These are phyloP conservation scores for Siphamia tubifer DNA, from an alignment of 2,113 vertebrate genomes.

Conservation along the genomic window DNA sequence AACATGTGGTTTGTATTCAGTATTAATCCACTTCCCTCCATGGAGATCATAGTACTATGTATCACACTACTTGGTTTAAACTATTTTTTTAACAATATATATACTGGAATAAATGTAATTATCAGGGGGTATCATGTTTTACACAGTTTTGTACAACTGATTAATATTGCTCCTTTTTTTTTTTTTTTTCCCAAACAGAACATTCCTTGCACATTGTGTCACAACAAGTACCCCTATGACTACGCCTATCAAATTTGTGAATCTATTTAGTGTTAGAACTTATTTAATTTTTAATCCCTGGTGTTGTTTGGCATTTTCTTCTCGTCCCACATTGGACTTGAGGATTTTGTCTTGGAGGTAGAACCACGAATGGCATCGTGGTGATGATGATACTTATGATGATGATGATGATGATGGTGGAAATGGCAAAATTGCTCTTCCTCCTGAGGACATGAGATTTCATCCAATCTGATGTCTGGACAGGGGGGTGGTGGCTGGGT, in stretches of 20 bases:
- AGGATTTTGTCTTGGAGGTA: constrained; percentile 86
- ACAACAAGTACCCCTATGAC: neutral
- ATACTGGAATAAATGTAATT: too few relatives aligned
- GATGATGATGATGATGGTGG: constrained; percentile 37
- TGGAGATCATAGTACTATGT: neutral
- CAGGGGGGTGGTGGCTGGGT: constrained; percentile 31
- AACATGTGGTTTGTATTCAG: neutral
- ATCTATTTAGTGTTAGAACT: neutral
- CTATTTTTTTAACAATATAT: too few relatives aligned
- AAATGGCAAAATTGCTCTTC: constrained; percentile 61
- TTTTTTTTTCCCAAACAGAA: too few relatives aligned
- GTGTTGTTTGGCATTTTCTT: constrained; percentile 62
- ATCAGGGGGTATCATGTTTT: too few relatives aligned
- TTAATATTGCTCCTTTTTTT: too few relatives aligned
- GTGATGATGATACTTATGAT: constrained; percentile 43
- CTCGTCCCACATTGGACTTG: constrained; percentile 64
- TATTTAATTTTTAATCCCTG: constrained; percentile 31
- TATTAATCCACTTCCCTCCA: neutral
- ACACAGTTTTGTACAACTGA: too few relatives aligned
- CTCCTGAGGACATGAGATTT: constrained; percentile 58
- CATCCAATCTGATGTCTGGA: constrained; percentile 49
- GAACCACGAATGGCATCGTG: constrained; percentile 73
- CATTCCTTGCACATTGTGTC: neutral
- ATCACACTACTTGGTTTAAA: too few relatives aligned
- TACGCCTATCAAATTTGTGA: neutral